phyloP scores from a whole-genome alignment of 2,113 vertebrate species.

The Alethe castanea region DNA sequence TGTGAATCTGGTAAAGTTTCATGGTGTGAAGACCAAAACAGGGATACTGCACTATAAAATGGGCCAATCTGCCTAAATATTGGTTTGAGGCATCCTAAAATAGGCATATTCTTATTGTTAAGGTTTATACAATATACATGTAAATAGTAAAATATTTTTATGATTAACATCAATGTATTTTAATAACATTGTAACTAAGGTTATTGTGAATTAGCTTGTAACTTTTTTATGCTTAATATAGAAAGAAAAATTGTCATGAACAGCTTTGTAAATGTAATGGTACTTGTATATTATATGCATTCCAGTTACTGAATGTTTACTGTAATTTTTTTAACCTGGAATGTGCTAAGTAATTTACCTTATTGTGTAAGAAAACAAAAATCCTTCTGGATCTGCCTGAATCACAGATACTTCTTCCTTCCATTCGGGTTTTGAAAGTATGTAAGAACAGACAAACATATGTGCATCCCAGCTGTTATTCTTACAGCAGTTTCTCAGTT shows the following conservation, averaged over 20 bases:
- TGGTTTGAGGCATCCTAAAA: constrained; percentile 63
- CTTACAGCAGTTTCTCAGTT: background rate
- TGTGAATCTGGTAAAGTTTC: constrained; percentile 36
- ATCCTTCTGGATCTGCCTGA: constrained; percentile 46
- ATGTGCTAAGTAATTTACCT: constrained; percentile 64
- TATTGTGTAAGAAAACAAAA: constrained; percentile 24
- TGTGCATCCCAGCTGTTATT: background rate
- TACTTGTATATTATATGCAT: constrained; percentile 70
- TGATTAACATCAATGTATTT: constrained; percentile 89
- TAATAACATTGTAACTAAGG: constrained; percentile 83
- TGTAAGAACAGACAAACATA: background rate
- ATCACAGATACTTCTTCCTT: constrained; percentile 29
- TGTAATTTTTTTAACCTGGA: constrained; percentile 67
- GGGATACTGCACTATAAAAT: constrained; percentile 55
- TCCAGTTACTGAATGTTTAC: constrained; percentile 75
- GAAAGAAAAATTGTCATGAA: constrained; percentile 43
- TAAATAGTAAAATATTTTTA: constrained; percentile 96
- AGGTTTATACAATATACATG: constrained; percentile 80
- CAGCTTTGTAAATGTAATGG: constrained; percentile 71
- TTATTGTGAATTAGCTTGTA: constrained; percentile 74
- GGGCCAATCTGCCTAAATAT: constrained; percentile 62
- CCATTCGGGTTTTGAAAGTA: background rate
- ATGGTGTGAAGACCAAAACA: constrained; percentile 76
- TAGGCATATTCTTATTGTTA: constrained; percentile 70
- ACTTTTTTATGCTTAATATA: constrained; percentile 76